Percentiles rank a stretch among this genome's conserved stretches.
Evolutionary conservation across 2,888 invertebrate species (phyloP).

Genomic region (Pyrocoelia pectoralis): DNA sequence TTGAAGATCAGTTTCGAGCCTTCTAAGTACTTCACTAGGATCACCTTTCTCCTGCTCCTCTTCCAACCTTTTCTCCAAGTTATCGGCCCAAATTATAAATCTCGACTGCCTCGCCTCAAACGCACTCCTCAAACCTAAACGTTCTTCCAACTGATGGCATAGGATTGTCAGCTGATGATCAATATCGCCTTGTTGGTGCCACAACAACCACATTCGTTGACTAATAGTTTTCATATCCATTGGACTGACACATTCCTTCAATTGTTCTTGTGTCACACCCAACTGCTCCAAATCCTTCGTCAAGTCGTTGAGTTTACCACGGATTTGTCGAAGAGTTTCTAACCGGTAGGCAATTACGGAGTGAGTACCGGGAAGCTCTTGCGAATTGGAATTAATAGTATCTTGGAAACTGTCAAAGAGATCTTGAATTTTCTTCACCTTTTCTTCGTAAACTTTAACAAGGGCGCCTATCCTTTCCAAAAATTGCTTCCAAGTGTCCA

Average conservation of each 20-base stretch:
- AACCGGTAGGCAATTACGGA: conserved; percentile 71
- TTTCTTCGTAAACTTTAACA: conserved; percentile 69
- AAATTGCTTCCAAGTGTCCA: conserved; percentile 84
- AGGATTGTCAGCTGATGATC: conserved; percentile 79
- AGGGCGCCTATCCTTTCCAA: conserved; percentile 72
- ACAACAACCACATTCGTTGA: conserved; percentile 79
- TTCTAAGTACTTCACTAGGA: conserved; percentile 76
- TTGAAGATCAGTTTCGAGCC: conserved; percentile 77
- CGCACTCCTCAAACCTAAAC: conserved; percentile 73
- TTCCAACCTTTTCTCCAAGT: conserved; percentile 72
- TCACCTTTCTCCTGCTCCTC: conserved; percentile 66
- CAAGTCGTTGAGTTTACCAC: conserved; percentile 66
- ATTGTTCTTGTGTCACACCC: conserved; percentile 78
- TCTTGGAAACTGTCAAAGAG: conserved; percentile 73
- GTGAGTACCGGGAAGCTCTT: conserved; percentile 65
- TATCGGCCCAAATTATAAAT: conserved; percentile 75
- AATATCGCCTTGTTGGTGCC: conserved; percentile 82
- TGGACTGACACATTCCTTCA: conserved; percentile 85
- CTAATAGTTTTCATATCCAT: conserved; percentile 82
- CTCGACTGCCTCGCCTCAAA: conserved; percentile 73
- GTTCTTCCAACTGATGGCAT: conserved; percentile 77
- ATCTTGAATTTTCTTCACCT: conserved; percentile 67
- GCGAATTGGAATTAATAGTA: conserved; percentile 65
- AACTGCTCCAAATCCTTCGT: conserved; percentile 74
- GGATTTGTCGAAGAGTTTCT: conserved; percentile 68